Base-by-base conservation (phyloP, 1,140 invertebrate species). In the Mya arenaria region DNA sequence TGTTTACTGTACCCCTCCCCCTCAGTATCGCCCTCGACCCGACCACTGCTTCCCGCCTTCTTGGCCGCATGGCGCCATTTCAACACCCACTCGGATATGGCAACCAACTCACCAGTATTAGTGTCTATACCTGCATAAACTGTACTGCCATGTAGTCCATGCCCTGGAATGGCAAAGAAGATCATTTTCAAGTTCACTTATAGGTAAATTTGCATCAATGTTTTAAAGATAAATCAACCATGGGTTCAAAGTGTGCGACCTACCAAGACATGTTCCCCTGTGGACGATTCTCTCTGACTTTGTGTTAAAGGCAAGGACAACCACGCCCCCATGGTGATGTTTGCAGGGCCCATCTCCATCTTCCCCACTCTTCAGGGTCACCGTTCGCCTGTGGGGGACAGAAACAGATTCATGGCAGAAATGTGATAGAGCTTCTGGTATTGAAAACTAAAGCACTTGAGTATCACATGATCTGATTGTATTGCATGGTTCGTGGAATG, bases 31-130 rank as follows among this genome's bases (percentile, higher is more conserved):
- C 87, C 72, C 79, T 89, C 85, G 77, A 88, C 73, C 77, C 88
- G 75, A 30, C 86, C 55, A 62, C 62, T 71, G 41, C 44, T 65
- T n/a, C 58, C 56, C 83, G 94, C 94, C 78, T 84, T 89, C 55
- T 81, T 39, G 15, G 79, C 80, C 62, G 85, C 65, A 73, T 87
- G 83, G 34, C 89, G 66, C 39, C 88, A 92, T 62, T 92, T 86
- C 8, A 96, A 91, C 41, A 93, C 94, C 96, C 96, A 97, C 92
- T 96, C 95, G 23, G 93, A 94, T 58, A 97, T 91, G 15, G 94
- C 94, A 0, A 96, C 93, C 78, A 96, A 86, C 88, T 96, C 95
- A 0, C 96, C 96, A 23, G 94, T 94, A 30, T 93, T 93, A 55
- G 92, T 93, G 87, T 97, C 96, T 23, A 96, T 94, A 19, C 95